A percentile compares a stretch with the other conserved stretches of the same genome.
These are phyloP conservation scores for Ovibos moschatus DNA, from an alignment of 2,113 vertebrate genomes.

Conservation along the genomic window DNA sequence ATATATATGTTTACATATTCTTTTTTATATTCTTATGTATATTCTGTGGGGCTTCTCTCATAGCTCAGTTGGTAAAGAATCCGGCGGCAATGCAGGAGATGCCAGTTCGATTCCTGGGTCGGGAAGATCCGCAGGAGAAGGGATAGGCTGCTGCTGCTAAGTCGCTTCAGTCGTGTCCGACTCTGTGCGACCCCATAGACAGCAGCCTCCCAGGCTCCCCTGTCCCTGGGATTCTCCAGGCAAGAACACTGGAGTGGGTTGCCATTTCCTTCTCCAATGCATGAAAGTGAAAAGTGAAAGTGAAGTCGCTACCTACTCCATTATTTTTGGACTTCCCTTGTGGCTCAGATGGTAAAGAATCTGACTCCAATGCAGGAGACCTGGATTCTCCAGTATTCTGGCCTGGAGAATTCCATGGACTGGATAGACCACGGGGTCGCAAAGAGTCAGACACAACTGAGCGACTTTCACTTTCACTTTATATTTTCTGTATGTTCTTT, in stretches of 20 bases:
- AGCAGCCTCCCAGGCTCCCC: no score
- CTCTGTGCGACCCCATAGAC: no score
- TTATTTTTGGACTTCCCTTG: not conserved
- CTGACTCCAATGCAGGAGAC: not conserved
- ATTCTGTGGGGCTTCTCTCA: not conserved
- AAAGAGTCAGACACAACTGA: not conserved
- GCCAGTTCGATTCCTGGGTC: not conserved
- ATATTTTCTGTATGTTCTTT: not conserved
- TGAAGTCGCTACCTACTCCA: not conserved
- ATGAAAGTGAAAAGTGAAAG: no score
- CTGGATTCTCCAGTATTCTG: not conserved
- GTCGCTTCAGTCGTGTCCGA: no score
- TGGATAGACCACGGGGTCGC: not conserved
- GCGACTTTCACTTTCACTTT: not conserved
- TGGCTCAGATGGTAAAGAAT: not conserved
- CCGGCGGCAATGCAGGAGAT: rapidly evolving
- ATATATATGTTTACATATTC: not conserved
- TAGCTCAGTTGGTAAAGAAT: not conserved
- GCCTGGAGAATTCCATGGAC: not conserved
- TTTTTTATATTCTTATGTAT: not conserved
- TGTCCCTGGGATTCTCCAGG: no score
- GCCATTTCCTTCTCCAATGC: no score
- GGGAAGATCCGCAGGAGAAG: rapidly evolving
- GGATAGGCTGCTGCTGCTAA: not conserved
- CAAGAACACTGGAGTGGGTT: no score